Evolutionary conservation across 2,888 invertebrate genomes (phyloP), one percentile per base, ranked within the genome.

Genomic region (Drosophila tripunctata): DNA sequence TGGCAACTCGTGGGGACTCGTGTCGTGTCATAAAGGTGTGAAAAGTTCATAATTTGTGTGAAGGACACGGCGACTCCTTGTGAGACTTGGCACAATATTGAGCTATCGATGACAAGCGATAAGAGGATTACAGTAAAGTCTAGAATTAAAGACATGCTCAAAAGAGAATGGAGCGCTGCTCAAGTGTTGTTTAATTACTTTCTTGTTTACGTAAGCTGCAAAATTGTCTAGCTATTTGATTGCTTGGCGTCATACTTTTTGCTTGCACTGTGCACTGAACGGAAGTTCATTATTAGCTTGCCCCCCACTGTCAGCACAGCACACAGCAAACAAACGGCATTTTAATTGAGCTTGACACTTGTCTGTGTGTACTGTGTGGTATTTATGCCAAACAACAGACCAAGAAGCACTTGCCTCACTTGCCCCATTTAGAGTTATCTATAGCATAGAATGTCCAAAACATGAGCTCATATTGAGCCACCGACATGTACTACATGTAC

Each of bases 221-320:
- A 21, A 64, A 5, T 31, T 12, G 40, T 51, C 50, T 51, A 35
- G 35, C 15, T 43, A 12, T 45, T 75, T 70, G 67, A 85, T 85
- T 75, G 68, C 61, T 81, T 82, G 79, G 80, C 76, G 58, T 76
- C 70, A 78, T 70, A 85, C 86, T 82, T 85, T 73, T 82, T 61
- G 68, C 70, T 67, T 63, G 66, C 66, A 73, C 64, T 73, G 69
- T 44, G 52, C n/a, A n/a, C 40, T 12, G 47, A 50, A 48, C 67
- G 76, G 80, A 85, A 74, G 81, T 69, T 65, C 56, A 68, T 83
- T 80, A 76, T 86, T 86, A 68, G 68, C 57, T 69, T 71, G 68
- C 56, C 54, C n/a, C 27, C 40, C 45, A 27, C 27, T 3, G 45
- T 69, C 67, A 57, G 27, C 10, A 33, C 67, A 57, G 27, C 10